Evolutionary conservation across 2,113 vertebrate species (phyloP).

Genomic region (Elachura formosa): DNA sequence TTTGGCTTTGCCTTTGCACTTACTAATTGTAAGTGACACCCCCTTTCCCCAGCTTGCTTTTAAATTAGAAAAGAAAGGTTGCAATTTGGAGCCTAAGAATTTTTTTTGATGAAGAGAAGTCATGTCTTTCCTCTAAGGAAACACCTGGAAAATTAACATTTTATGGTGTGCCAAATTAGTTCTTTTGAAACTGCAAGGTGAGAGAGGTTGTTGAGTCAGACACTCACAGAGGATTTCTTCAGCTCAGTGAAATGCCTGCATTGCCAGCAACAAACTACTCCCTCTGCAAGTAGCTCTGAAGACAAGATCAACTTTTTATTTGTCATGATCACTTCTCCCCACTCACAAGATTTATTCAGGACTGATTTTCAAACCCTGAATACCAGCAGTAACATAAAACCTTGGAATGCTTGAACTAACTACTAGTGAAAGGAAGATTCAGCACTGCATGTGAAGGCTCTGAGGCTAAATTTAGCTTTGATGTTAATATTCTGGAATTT

Average conservation of each 20-base stretch:
- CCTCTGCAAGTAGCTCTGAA: constrained; percentile 35
- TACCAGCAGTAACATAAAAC: background rate
- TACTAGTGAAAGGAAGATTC: background rate
- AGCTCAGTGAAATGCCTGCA: background rate
- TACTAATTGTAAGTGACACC: background rate
- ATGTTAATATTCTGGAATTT: background rate
- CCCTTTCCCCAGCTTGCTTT: background rate
- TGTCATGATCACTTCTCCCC: background rate
- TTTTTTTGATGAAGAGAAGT: background rate
- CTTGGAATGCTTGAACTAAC: background rate
- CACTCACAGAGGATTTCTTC: constrained; percentile 24
- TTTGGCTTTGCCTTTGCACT: constrained; percentile 27
- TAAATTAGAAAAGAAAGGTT: background rate
- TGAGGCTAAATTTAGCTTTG: background rate
- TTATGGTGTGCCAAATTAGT: constrained; percentile 25
- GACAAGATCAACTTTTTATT: constrained; percentile 41
- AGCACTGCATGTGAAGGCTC: background rate
- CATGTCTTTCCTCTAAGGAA: constrained; percentile 39
- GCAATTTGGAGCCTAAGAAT: background rate
- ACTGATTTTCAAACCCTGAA: constrained; percentile 3
- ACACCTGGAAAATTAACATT: constrained; percentile 50
- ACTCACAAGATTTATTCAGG: background rate
- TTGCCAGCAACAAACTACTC: background rate
- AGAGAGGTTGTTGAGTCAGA: constrained; percentile 31
- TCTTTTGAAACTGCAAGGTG: constrained; percentile 45